Conservation (phyloP, 2,113 vertebrate species). For the Amphiprion ocellaris region DNA sequence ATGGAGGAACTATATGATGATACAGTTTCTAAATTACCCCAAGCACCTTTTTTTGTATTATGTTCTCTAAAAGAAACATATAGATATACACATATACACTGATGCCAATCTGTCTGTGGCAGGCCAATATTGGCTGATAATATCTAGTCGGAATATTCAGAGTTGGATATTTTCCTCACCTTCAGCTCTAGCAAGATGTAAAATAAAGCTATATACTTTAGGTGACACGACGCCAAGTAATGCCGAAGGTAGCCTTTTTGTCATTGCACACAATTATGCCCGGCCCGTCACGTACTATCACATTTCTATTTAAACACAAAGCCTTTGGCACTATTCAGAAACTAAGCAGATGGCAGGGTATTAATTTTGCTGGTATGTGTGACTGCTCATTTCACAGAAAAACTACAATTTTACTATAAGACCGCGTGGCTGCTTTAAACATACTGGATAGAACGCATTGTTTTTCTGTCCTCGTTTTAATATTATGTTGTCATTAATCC, state of each 20-base stretch:
- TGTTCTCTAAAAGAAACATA: no score
- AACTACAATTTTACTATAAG: conserved; percentile 6
- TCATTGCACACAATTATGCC: neutral
- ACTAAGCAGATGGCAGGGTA: conserved; percentile 38
- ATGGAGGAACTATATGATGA: no score
- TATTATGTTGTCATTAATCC: neutral
- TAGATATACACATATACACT: no score
- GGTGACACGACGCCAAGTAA: neutral
- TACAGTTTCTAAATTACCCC: no score
- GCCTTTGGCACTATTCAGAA: conserved; percentile 27
- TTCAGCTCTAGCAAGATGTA: no score
- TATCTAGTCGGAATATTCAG: no score
- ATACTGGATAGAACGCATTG: neutral
- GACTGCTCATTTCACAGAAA: conserved; percentile 15
- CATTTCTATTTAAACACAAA: conserved; percentile 19
- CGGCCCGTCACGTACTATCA: neutral
- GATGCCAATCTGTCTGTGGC: no score
- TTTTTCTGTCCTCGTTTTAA: neutral
- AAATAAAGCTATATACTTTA: neutral
- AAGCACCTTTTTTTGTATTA: no score
- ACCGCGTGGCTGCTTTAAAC: conserved; percentile 3
- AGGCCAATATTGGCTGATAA: no score
- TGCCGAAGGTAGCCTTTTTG: neutral
- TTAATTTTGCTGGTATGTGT: conserved; percentile 17
- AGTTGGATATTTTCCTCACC: no score